Evolutionary conservation across 2,113 vertebrate species (phyloP), one percentile per base, ranked within the genome.

Genomic region (Elanoides forficatus): DNA sequence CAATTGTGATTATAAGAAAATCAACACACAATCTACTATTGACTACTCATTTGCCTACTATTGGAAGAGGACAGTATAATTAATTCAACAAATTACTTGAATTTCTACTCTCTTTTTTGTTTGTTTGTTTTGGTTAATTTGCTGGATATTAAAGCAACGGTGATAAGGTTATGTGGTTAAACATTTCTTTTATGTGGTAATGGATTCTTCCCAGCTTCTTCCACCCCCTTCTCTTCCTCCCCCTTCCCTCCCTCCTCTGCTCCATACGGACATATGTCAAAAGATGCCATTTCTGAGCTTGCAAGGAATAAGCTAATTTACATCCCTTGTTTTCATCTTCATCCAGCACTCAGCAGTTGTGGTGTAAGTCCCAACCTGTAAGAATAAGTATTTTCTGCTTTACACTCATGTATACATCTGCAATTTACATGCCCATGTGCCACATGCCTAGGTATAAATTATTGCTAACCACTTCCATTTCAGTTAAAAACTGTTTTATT

Each of bases 401-500:
- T 84, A 82, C 7, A 1, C 10, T 88, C 21, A 73, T 29, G 36
- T 71, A 60, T 90, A 86, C 27, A 70, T 68, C 48, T n/a, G 8
- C 23, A 94, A 73, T 94, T 88, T 75, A 72, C 56, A 79, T 76
- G 38, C 4, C 42, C 18, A 4, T 36, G 59, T 72, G 82, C 65
- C 81, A 56, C 55, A 11, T 21, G 9, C 32, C 21, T 65, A 53
- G 36, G 47, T 92, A 96, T 71, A 97, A 97, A 94, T 94, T 76
- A 96, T 34, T 72, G 83, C 66, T 73, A 88, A 85, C 56, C 86
- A 92, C 86, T 96, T 97, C 42, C 90, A 90, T 88, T 82, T 58
- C 52, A 92, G 90, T 71, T 78, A 95, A 93, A 93, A 79, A 85
- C 47, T 90, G 32, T 63, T 98, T 96, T 96, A 95, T 94, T 90